Evolutionary conservation across 2,113 vertebrate species (phyloP), one percentile per base, ranked within the genome.

Genomic region (Rhagologus leucostigma): DNA sequence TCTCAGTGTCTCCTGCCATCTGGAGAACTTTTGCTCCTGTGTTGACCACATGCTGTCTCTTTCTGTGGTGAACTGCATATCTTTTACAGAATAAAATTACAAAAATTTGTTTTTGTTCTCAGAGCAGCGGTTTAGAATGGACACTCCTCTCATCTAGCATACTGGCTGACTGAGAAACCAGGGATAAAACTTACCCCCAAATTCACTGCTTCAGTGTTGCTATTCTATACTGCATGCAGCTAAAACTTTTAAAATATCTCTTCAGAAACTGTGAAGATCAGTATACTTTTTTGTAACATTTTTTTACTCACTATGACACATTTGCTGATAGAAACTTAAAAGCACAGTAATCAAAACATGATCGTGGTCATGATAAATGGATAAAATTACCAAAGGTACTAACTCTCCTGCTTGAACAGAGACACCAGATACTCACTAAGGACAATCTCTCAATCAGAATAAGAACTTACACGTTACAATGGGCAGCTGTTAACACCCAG

Each of bases 401-500:
- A 70, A 67, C 42, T 50, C 46, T 74, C 2, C 23, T 47, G 55
- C 15, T 65, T 55, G 16, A 77, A 59, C 3, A 69, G 30, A 47
- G 11, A 35, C 47, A 78, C 4, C 19, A 60, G 22, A 19, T 37
- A 33, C 35, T 70, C 39, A 57, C 10, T 63, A 39, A 80, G 5
- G 21, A 56, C 19, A 79, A 53, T 46, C 11, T 67, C 42, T 55
- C 52, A 84, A 73, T 80, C 22, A 91, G 44, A 65, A 9, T 35
- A 33, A 69, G 30, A 74, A 89, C 98, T 98, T 97, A 98, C 98
- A 13, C 1, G 0, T 1, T 0, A 71, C 98, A 98, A 47, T 98
- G 98, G 52, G 98, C 98, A 68, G 98, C 98, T 53, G 98, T 98
- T 95, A 98, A 85, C 8, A 98, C 97, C 98, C 98, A 98, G 37